These are phyloP conservation scores for Paracanthobrama guichenoti DNA, from an alignment of 2,113 vertebrate genomes.

Conservation along the genomic window DNA sequence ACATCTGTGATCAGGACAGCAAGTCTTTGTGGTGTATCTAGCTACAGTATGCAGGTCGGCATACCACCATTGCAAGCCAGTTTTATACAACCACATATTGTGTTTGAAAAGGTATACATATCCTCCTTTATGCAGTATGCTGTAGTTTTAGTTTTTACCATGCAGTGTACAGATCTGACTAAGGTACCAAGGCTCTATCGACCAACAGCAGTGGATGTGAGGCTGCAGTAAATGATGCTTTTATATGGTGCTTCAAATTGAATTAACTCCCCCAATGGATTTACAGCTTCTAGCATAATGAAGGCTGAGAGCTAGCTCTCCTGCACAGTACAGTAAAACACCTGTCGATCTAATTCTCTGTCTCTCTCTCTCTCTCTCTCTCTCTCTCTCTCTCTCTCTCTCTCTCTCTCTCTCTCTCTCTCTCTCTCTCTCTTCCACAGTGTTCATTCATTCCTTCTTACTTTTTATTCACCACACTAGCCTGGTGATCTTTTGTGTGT, in stretches of 20 bases:
- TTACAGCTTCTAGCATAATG: conserved; percentile 50
- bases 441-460: conserved; percentile 10
- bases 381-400: neutral
- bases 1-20: too few species aligned
- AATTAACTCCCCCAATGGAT: conserved; percentile 52
- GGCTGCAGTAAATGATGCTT: conserved; percentile 46
- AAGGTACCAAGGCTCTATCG: conserved; percentile 22
- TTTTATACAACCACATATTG: neutral
- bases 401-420: neutral
- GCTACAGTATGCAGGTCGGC: too few species aligned
- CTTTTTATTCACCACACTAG: conserved; percentile 1
- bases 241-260: conserved; percentile 54
- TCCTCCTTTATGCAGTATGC: neutral
- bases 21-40: too few species aligned
- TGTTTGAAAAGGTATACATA: neutral
- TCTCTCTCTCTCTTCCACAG: neutral
- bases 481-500: conserved; percentile 36
- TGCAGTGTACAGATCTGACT: conserved; percentile 19
- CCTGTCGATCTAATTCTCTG: conserved; percentile 46
- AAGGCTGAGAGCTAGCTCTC: conserved; percentile 45
- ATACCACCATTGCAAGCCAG: neutral
- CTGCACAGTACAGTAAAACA: conserved; percentile 51
- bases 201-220: conserved; percentile 10
- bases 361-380: neutral
- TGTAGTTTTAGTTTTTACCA: conserved; percentile 13